Base-by-base conservation (phyloP, 2,888 invertebrate species). In the Brassicogethes aeneus region DNA sequence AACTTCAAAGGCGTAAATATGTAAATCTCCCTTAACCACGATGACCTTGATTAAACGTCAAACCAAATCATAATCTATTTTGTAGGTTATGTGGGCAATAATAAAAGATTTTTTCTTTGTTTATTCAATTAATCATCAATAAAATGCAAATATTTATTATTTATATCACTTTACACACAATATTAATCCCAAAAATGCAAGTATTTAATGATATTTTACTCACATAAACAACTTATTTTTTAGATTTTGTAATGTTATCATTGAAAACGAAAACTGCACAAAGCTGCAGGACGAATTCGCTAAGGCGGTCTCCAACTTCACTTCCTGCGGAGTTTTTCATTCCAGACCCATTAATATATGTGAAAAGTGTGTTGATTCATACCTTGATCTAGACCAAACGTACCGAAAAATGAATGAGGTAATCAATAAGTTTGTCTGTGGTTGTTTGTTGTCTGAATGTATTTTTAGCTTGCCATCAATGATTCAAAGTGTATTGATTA, bases 341-440 rank as follows among this genome's bases (percentile, higher is more conserved):
- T 76, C 81, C 10, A 68, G 75, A 48, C 81, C 82, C 3, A 75
- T 82, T 50, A 72, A 66, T 42, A 56, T 81, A 15, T 82, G 82
- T 63, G 71, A 75, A 59, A 64, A 63, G 35, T 82, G 82, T 62
- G 66, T 79, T 8, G 59, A 70, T 14, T 53, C 69, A 15, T 81
- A 77, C 65, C 59, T 75, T 13, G 57, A 62, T 46, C 74, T 80
- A 37, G 50, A 64, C 41, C 54, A 66, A 16, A 73, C 70, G 51
- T 79, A 78, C 56, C 48, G 71, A 44, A 70, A 73, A 42, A 68
- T 80, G 55, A 51, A 70, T 32, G 62, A 61, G 39, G 70, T 70
- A 57, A 44, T 40, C 14, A 37, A n/a, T n/a, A n/a, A n/a, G n/a
- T n/a, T n/a, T n/a, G n/a, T n/a, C n/a, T n/a, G n/a, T n/a, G n/a